phyloP scores from a whole-genome alignment of 2,888 invertebrate species.

The Stegana nigrithorax region DNA sequence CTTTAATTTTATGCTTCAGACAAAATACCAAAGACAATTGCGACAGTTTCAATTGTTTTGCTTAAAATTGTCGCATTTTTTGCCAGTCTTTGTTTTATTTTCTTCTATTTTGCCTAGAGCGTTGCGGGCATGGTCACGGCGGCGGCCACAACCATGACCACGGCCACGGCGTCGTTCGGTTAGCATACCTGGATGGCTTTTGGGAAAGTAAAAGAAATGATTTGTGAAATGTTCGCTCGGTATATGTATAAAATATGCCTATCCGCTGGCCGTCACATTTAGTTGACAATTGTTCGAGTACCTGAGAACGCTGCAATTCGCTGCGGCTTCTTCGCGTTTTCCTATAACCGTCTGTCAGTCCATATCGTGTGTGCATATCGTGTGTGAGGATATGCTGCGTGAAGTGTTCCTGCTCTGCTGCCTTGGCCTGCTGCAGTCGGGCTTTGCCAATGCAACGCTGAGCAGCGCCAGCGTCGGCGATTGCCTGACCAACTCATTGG shows the following conservation, averaged over 20 bases:
- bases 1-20: constrained; percentile 42
- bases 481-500: constrained; percentile 52
- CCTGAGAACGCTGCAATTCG: neutral
- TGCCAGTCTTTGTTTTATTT: too few relatives aligned
- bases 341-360: neutral
- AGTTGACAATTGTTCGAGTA: constrained; percentile 39
- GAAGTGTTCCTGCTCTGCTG: neutral
- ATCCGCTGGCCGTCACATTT: constrained; percentile 44
- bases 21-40: constrained; percentile 34
- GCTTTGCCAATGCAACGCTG: neutral
- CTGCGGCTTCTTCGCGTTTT: neutral
- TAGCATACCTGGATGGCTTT: neutral
- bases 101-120: constrained; percentile 23
- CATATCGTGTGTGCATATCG: too few relatives aligned
- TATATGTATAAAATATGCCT: constrained; percentile 47
- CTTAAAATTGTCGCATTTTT: too few relatives aligned
- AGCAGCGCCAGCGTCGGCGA: constrained; percentile 13
- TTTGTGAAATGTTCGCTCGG: neutral
- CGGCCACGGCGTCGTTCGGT: too few relatives aligned
- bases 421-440: neutral
- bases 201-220: constrained; percentile 45
- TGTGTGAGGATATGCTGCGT: neutral
- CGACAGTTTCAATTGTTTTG: too few relatives aligned
- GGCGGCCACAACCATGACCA: too few relatives aligned
- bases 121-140: neutral